Conservation (phyloP, 2,797 vertebrate genomes). For the Lophius americanus region DNA sequence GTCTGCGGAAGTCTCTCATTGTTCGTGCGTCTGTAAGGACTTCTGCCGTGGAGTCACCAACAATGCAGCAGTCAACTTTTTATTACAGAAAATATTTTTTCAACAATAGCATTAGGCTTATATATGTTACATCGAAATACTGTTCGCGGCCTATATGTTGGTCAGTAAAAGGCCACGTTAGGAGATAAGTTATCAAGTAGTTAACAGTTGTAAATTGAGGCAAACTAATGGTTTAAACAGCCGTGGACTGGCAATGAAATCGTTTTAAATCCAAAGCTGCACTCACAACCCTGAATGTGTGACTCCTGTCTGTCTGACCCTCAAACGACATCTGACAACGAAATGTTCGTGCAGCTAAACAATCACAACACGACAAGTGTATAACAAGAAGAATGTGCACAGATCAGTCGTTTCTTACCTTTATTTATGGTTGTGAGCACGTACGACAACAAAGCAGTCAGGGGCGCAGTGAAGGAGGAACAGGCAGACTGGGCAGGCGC, state of each 20-base stretch:
- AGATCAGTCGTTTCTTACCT: constrained; percentile 65
- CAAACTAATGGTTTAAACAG: constrained; percentile 1
- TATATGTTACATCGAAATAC: background rate
- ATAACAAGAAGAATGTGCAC: accelerated
- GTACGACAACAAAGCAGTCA: constrained; percentile 33
- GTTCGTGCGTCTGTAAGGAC: constrained; percentile 8
- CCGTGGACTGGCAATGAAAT: constrained; percentile 33
- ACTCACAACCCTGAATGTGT: constrained; percentile 21
- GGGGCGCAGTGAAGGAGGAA: constrained; percentile 78
- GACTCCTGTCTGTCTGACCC: constrained; percentile 39
- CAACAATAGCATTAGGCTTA: background rate
- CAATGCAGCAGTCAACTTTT: background rate
- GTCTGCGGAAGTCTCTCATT: constrained; percentile 24
- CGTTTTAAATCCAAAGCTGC: constrained; percentile 19
- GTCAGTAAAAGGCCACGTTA: background rate
- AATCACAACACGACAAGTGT: background rate
- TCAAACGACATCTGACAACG: constrained; percentile 6
- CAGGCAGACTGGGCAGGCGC: constrained; percentile 69
- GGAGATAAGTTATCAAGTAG: background rate
- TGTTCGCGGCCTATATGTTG: background rate
- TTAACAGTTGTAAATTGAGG: background rate
- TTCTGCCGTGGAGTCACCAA: background rate
- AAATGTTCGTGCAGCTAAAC: background rate
- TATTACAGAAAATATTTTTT: background rate
- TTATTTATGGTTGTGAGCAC: constrained; percentile 34